These are phyloP conservation scores for Gerosis bhagava DNA, from an alignment of 2,888 invertebrate species.

Conservation along the genomic window DNA sequence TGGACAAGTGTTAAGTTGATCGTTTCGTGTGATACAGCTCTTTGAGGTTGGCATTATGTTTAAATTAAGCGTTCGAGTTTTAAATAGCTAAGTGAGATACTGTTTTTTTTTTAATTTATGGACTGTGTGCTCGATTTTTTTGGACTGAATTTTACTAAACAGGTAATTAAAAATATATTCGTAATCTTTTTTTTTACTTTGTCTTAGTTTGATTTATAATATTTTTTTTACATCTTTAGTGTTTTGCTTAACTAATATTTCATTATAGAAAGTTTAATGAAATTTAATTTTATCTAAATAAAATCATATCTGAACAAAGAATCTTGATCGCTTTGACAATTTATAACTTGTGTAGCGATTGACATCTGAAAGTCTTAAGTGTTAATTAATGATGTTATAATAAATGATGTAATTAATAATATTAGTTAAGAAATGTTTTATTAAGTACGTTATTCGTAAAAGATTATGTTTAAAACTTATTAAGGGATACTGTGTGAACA, in stretches of 20 bases:
- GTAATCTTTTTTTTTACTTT: conserved; percentile 21
- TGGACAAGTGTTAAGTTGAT: conserved; percentile 81
- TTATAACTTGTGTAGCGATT: conserved; percentile 2
- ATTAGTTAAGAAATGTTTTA: too few species aligned
- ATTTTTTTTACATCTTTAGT: conserved; percentile 2
- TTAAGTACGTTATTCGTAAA: too few species aligned
- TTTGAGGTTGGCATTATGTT: conserved; percentile 74
- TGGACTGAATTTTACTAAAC: conserved; percentile 34
- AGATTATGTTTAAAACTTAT: too few species aligned
- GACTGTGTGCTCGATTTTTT: conserved; percentile 33
- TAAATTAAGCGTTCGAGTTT: conserved; percentile 72
- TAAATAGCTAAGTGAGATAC: conserved; percentile 63
- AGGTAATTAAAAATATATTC: conserved; percentile 39
- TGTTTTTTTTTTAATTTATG: conserved; percentile 45
- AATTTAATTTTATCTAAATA: background rate
- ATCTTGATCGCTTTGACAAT: conserved; percentile 8
- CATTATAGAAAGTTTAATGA: background rate
- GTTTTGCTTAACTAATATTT: too few species aligned
- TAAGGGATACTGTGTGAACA: too few species aligned
- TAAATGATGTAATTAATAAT: conserved; percentile 3
- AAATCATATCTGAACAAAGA: conserved; percentile 20
- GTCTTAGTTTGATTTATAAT: background rate
- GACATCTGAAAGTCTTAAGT: conserved; percentile 11
- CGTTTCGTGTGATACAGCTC: conserved; percentile 77
- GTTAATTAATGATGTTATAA: conserved; percentile 8